phyloP scores from a whole-genome alignment of 2,888 invertebrate species.

The Macrophya annulata region DNA sequence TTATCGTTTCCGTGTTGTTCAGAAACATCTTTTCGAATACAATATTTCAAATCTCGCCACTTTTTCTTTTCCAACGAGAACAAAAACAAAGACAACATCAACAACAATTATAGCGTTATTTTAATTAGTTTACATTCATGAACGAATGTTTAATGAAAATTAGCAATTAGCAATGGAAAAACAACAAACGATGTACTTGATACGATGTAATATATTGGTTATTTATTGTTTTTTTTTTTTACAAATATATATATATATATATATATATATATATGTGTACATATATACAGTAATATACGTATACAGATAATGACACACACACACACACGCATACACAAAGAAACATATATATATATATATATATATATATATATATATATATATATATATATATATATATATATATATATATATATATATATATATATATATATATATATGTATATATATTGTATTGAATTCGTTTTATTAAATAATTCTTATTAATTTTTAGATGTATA shows the following conservation, averaged over 20 bases:
- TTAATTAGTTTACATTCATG: slow-evolving; percentile 20
- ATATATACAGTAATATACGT: slow-evolving; percentile 37
- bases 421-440: slow-evolving; percentile 5
- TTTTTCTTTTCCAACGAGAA: slow-evolving; percentile 10
- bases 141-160: neutral
- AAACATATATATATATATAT: slow-evolving; percentile 1
- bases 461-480: slow-evolving; percentile 46
- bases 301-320: slow-evolving; percentile 22
- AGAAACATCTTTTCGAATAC: neutral
- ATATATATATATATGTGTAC: slow-evolving; percentile 40
- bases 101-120: slow-evolving; percentile 44
- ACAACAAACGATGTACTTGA: slow-evolving; percentile 51
- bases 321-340: slow-evolving; percentile 14
- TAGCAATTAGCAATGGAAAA: slow-evolving; percentile 29
- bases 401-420: slow-evolving; percentile 28
- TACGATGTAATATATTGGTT: slow-evolving; percentile 57
- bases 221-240: slow-evolving; percentile 56
- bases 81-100: slow-evolving; percentile 21
- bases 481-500: slow-evolving; percentile 47
- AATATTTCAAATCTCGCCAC: slow-evolving; percentile 19
- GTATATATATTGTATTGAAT: slow-evolving; percentile 36
- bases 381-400: slow-evolving; percentile 7
- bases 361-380: slow-evolving; percentile 22
- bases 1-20: neutral
- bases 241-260: slow-evolving; percentile 52